Evolutionary conservation across 2,113 vertebrate species (phyloP).

Genomic region (Dendropsophus ebraccatus): DNA sequence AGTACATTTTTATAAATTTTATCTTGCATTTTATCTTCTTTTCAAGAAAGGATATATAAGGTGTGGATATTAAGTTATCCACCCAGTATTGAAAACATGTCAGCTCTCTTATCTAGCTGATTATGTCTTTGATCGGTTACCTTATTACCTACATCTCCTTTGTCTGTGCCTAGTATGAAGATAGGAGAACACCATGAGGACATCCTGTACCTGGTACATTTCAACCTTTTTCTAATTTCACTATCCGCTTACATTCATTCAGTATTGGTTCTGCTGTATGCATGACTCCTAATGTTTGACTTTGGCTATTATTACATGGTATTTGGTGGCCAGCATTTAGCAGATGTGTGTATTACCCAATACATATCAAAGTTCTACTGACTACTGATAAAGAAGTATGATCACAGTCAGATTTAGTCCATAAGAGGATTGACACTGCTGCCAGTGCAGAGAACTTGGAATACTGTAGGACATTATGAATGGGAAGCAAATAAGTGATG

Average conservation of each 20-base stretch:
- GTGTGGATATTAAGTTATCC: not conserved
- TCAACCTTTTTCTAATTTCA: not conserved
- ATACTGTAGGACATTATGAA: not conserved
- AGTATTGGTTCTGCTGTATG: not conserved
- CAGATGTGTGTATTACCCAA: constrained; percentile 11
- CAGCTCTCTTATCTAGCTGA: constrained; percentile 10
- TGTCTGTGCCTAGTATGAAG: not conserved
- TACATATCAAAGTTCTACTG: constrained; percentile 16
- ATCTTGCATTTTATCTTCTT: no score
- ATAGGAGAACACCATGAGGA: not conserved
- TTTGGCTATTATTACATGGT: no score
- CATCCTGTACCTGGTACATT: not conserved
- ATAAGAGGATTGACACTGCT: not conserved
- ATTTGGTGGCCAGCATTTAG: constrained; percentile 1
- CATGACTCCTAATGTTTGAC: no score
- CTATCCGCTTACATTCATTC: not conserved
- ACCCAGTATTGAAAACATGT: not conserved
- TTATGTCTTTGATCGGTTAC: not conserved
- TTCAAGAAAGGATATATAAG: no score
- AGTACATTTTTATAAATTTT: no score
- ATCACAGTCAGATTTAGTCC: constrained; percentile 3
- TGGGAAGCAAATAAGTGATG: not conserved
- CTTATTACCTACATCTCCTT: not conserved
- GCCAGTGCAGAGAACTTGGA: not conserved
- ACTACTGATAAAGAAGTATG: constrained; percentile 17